A percentile compares a stretch with the other conserved stretches of the same genome.
phyloP scores from a whole-genome alignment of 2,888 invertebrate species.

The Catotricha subobsoleta region DNA sequence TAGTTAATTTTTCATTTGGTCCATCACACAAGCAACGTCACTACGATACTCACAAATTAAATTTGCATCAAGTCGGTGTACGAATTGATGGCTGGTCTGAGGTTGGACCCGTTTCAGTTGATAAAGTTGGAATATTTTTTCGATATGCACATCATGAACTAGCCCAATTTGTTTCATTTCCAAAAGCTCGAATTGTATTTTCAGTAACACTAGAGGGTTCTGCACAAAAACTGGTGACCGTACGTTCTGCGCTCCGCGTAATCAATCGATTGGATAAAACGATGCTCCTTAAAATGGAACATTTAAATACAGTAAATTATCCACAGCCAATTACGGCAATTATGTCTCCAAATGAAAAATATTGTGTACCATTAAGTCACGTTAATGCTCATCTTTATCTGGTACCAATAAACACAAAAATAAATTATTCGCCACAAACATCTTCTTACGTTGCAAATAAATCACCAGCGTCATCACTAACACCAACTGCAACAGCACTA shows the following conservation, averaged over 20 bases:
- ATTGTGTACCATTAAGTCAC: conserved; percentile 62
- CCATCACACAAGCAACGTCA: conserved; percentile 51
- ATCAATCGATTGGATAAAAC: conserved; percentile 55
- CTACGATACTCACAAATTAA: conserved; percentile 55
- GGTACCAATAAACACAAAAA: conserved; percentile 36
- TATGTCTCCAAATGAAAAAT: conserved; percentile 37
- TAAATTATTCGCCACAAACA: background rate
- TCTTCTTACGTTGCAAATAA: background rate
- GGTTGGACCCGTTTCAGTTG: conserved; percentile 80
- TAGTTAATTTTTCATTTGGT: conserved; percentile 74
- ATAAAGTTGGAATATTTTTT: conserved; percentile 89
- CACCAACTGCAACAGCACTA: background rate
- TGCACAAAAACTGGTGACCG: conserved; percentile 81
- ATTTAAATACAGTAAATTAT: conserved; percentile 14
- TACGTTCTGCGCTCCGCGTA: conserved; percentile 75
- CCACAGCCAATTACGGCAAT: conserved; percentile 24
- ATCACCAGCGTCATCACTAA: background rate
- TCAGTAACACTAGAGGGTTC: conserved; percentile 84
- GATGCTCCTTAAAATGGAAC: conserved; percentile 52
- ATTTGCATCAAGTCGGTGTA: conserved; percentile 74
- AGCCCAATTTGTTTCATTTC: conserved; percentile 12
- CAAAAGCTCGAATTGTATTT: conserved; percentile 67
- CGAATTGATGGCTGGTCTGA: conserved; percentile 78
- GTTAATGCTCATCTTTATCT: conserved; percentile 56
- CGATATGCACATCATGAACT: conserved; percentile 38